phyloP scores from a whole-genome alignment of 2,113 vertebrate genomes.

The Catharus minimus region DNA sequence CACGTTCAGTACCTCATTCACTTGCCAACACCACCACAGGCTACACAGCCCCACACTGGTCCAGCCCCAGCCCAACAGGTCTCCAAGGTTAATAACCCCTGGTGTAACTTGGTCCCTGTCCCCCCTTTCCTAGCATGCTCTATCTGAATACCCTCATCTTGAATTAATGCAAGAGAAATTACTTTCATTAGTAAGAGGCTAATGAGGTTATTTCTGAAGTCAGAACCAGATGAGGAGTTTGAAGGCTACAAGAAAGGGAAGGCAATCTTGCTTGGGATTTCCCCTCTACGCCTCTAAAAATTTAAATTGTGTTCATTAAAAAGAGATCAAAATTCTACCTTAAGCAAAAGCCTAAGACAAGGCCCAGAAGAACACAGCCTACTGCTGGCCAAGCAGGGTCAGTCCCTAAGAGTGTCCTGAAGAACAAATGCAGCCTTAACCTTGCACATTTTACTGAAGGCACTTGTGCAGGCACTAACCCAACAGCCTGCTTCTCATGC shows the following conservation, averaged over 20 bases:
- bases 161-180: not conserved
- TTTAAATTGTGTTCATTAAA: not conserved
- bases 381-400: not conserved
- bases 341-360: not conserved
- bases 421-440: not conserved
- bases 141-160: not conserved
- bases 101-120: not conserved
- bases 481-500: not conserved
- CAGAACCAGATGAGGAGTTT: not conserved
- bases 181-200: not conserved
- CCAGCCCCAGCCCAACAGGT: not conserved
- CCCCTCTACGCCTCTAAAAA: not conserved
- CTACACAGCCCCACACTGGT: not conserved
- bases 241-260: not conserved
- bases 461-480: not conserved
- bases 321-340: not conserved
- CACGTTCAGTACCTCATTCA: not conserved
- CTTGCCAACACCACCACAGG: not conserved
- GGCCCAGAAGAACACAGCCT: not conserved
- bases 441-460: not conserved
- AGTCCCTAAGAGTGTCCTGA: not conserved
- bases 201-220: not conserved
- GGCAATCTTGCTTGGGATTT: accelerated
- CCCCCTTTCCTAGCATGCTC: not conserved
- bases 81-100: not conserved